Conservation (phyloP, 2,113 vertebrate species). For the Dromiciops gliroides region DNA sequence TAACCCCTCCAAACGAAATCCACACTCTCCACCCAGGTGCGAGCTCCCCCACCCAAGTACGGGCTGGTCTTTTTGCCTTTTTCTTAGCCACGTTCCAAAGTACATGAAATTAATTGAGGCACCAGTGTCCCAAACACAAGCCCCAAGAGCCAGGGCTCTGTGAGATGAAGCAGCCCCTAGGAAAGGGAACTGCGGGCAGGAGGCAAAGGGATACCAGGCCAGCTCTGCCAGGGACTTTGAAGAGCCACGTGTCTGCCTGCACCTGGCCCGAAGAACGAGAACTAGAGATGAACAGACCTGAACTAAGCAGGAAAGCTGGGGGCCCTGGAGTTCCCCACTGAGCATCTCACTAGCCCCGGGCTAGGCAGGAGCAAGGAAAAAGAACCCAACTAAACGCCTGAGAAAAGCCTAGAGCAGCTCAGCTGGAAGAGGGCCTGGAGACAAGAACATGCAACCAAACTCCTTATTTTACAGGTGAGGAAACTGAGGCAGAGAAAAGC, state of each 20-base stretch:
- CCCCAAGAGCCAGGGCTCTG: background rate
- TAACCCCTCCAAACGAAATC: too few relatives aligned
- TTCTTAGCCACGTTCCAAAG: background rate
- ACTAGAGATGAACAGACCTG: background rate
- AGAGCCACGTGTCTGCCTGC: too few relatives aligned
- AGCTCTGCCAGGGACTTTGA: too few relatives aligned
- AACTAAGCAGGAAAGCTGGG: background rate
- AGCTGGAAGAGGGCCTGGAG: constrained; percentile 11
- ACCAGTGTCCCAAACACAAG: background rate
- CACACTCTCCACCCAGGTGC: background rate
- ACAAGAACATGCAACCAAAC: background rate
- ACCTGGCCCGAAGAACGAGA: background rate
- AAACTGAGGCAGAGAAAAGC: background rate
- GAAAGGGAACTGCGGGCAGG: too few relatives aligned
- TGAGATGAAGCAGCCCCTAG: background rate
- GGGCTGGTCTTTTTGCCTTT: background rate
- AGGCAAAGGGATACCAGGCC: background rate
- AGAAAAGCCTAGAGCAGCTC: background rate
- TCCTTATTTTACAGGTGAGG: background rate
- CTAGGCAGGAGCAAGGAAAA: background rate
- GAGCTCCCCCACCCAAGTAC: background rate
- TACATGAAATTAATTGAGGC: background rate
- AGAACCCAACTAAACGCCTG: background rate
- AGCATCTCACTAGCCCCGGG: background rate
- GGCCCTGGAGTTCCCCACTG: background rate